These are phyloP conservation scores for Rosalia funebris DNA, from an alignment of 2,888 invertebrate species.

Conservation along the genomic window DNA sequence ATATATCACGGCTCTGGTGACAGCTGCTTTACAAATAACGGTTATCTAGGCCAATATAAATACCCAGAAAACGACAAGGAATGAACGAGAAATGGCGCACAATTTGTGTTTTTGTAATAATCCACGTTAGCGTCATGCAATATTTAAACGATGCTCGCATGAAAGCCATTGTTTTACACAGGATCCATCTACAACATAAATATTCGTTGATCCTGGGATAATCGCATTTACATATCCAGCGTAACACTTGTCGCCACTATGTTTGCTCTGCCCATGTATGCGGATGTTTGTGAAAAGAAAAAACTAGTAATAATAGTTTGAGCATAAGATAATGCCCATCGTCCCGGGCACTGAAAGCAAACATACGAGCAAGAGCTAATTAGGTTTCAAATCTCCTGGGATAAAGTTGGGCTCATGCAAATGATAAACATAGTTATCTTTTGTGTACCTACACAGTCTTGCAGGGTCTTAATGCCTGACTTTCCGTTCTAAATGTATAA, in stretches of 20 bases:
- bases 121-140: too few species aligned
- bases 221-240: not conserved
- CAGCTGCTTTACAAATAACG: too few species aligned
- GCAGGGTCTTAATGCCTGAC: not conserved
- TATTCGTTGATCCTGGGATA: not conserved
- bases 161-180: too few species aligned
- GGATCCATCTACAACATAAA: not conserved
- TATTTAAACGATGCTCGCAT: too few species aligned
- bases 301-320: slow-evolving; percentile 1
- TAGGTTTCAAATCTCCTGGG: slow-evolving; percentile 7
- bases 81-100: too few species aligned
- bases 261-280: not conserved
- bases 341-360: slow-evolving; percentile 3
- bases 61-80: too few species aligned
- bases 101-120: too few species aligned
- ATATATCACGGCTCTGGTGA: too few species aligned
- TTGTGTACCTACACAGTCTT: not conserved
- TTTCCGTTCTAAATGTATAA: not conserved
- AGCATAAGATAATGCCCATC: not conserved
- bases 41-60: too few species aligned
- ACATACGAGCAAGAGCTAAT: slow-evolving; percentile 3
- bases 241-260: not conserved
- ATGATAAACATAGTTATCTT: slow-evolving; percentile 2
- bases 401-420: not conserved
- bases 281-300: not conserved